Percentiles rank a stretch among this genome's conserved stretches.
phyloP scores from a whole-genome alignment of 2,797 vertebrate genomes.

The Tragelaphus eurycerus region DNA sequence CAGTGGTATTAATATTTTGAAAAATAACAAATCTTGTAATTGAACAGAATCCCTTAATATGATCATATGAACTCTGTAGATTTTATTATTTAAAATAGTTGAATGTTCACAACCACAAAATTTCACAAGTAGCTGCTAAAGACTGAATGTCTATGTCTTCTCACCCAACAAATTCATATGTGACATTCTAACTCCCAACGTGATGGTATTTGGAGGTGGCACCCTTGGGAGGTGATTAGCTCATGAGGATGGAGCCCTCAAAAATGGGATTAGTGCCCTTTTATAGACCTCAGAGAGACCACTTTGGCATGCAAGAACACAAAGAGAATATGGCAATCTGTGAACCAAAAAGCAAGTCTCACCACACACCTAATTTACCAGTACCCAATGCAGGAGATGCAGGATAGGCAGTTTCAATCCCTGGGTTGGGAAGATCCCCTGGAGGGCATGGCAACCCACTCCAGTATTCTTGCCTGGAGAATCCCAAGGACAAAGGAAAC shows the following conservation, averaged over 20 bases:
- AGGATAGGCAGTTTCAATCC: background rate
- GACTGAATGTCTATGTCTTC: background rate
- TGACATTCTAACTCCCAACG: background rate
- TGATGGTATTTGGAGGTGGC: background rate
- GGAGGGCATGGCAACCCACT: background rate
- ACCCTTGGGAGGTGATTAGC: background rate
- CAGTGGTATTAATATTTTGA: background rate
- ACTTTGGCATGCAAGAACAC: background rate
- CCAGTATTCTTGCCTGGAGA: background rate
- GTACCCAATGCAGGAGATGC: background rate
- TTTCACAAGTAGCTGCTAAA: background rate
- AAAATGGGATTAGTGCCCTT: background rate
- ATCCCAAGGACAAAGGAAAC: background rate
- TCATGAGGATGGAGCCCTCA: background rate
- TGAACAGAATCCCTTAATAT: slow-evolving; percentile 15
- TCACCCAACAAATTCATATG: background rate
- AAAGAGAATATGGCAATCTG: background rate
- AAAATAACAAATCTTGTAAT: background rate
- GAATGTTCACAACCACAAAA: background rate
- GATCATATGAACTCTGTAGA: background rate
- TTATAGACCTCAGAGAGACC: background rate
- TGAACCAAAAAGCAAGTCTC: background rate
- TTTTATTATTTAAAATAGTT: slow-evolving; percentile 25
- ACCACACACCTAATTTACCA: background rate
- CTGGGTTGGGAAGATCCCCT: background rate